phyloP scores from a whole-genome alignment of 1,140 invertebrate genomes.

The Drosophila elegans region DNA sequence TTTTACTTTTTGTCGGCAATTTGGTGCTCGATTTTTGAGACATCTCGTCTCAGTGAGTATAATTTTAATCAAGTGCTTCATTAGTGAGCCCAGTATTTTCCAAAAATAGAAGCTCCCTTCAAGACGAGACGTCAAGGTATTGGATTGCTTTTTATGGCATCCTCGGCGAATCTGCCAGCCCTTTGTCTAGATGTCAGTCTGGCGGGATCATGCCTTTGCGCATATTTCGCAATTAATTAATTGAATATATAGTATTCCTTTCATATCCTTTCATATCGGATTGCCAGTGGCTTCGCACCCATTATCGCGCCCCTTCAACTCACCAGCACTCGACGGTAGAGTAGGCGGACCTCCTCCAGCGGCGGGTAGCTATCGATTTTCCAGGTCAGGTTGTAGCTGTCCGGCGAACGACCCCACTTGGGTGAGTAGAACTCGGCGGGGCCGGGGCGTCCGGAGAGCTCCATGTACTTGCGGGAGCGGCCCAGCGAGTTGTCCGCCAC shows the following conservation, averaged over 20 bases:
- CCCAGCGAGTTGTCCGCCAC: conserved; percentile 90
- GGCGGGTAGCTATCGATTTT: conserved; percentile 89
- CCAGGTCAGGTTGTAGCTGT: conserved; percentile 87
- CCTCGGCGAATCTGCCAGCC: background rate
- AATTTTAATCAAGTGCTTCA: conserved; percentile 70
- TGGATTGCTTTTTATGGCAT: conserved; percentile 14
- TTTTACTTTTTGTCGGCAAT: background rate
- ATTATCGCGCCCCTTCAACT: conserved; percentile 53
- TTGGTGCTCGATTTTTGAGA: conserved; percentile 25
- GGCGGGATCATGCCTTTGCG: conserved; percentile 15
- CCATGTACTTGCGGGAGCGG: conserved; percentile 88
- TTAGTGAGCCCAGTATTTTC: conserved; percentile 42
- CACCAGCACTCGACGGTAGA: conserved; percentile 88
- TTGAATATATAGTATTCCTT: conserved; percentile 27
- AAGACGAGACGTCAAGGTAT: conserved; percentile 10
- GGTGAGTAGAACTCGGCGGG: conserved; percentile 88
- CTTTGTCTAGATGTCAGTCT: conserved; percentile 45
- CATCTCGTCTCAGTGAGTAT: conserved; percentile 23
- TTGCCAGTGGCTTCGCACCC: conserved; percentile 20
- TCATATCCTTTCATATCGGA: conserved; percentile 51
- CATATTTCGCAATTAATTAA: conserved; percentile 48
- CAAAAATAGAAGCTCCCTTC: conserved; percentile 2
- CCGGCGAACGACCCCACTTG: conserved; percentile 86
- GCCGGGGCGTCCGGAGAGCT: conserved; percentile 88
- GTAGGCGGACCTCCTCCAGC: conserved; percentile 87